These are phyloP conservation scores for Oedothorax gibbosus DNA, from an alignment of 1,140 invertebrate genomes.

Conservation along the genomic window DNA sequence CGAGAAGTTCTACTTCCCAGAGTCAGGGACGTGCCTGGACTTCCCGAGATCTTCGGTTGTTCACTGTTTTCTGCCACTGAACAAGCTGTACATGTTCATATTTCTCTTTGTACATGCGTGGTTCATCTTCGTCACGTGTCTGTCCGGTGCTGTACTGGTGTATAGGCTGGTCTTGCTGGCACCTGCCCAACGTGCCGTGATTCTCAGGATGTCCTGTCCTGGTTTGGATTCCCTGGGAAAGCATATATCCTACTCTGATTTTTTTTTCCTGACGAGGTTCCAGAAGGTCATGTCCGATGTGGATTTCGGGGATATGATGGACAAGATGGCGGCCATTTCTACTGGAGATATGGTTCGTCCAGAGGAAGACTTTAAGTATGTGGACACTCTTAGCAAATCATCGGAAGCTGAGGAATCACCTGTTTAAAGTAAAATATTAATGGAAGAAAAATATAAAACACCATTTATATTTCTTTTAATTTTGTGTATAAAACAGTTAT, in stretches of 20 bases:
- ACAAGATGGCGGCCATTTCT: conserved; percentile 25
- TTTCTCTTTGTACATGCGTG: conserved; percentile 47
- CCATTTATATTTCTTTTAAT: too few relatives aligned
- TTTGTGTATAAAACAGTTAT: too few relatives aligned
- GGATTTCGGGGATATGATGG: conserved; percentile 48
- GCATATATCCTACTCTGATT: conserved; percentile 39
- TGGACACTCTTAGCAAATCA: too few relatives aligned
- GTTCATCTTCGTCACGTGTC: conserved; percentile 32
- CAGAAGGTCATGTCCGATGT: conserved; percentile 35
- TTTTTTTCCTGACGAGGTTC: conserved; percentile 40
- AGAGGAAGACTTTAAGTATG: too few relatives aligned
- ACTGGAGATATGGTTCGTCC: background rate
- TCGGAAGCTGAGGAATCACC: too few relatives aligned
- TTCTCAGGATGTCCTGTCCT: conserved; percentile 1
- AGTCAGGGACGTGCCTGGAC: background rate
- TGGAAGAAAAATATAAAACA: too few relatives aligned
- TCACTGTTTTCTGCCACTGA: conserved; percentile 17
- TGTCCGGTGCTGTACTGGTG: conserved; percentile 16
- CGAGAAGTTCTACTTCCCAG: conserved; percentile 37
- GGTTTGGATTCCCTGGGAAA: conserved; percentile 6
- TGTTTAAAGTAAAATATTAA: too few relatives aligned
- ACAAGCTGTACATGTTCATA: conserved; percentile 34
- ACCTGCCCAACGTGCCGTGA: background rate
- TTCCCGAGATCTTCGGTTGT: background rate
- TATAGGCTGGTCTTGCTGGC: conserved; percentile 15